Evolutionary conservation across 1,140 invertebrate genomes (phyloP).

Genomic region (Drosophila teissieri): DNA sequence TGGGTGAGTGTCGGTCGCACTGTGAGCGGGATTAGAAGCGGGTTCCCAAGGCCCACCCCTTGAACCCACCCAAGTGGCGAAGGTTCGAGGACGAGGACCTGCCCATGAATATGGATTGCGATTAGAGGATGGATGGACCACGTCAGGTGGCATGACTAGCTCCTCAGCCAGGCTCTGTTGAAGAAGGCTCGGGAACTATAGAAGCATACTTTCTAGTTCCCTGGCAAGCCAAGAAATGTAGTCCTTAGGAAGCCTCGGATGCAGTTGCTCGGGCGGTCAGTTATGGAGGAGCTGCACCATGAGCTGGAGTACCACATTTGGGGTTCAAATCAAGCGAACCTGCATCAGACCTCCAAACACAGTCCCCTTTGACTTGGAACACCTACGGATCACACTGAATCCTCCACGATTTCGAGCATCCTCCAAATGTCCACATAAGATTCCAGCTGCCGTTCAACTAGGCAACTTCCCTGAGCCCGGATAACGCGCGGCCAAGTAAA

Average conservation of each 20-base stretch:
- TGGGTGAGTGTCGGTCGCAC: slow-evolving; percentile 24
- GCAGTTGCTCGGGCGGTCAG: too few relatives aligned
- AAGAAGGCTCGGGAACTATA: too few relatives aligned
- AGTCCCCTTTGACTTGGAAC: neutral
- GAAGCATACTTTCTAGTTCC: too few relatives aligned
- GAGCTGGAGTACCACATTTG: too few relatives aligned
- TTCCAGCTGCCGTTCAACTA: neutral
- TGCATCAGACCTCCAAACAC: too few relatives aligned
- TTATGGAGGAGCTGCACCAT: too few relatives aligned
- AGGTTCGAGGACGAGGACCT: slow-evolving; percentile 2
- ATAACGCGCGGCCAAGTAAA: neutral
- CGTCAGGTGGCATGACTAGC: slow-evolving; percentile 6
- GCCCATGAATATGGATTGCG: slow-evolving; percentile 54
- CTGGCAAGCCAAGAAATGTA: too few relatives aligned
- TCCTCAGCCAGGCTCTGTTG: too few relatives aligned
- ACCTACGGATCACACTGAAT: neutral
- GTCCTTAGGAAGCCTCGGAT: too few relatives aligned
- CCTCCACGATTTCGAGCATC: neutral
- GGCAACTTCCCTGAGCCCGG: neutral
- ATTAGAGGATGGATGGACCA: neutral
- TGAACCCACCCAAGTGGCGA: slow-evolving; percentile 25
- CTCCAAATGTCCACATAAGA: neutral
- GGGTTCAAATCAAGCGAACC: too few relatives aligned
- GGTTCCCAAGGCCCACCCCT: slow-evolving; percentile 59
- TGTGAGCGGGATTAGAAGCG: slow-evolving; percentile 65